Evolutionary conservation across 2,888 invertebrate genomes (phyloP).

Genomic region (Silvanus unidentatus): DNA sequence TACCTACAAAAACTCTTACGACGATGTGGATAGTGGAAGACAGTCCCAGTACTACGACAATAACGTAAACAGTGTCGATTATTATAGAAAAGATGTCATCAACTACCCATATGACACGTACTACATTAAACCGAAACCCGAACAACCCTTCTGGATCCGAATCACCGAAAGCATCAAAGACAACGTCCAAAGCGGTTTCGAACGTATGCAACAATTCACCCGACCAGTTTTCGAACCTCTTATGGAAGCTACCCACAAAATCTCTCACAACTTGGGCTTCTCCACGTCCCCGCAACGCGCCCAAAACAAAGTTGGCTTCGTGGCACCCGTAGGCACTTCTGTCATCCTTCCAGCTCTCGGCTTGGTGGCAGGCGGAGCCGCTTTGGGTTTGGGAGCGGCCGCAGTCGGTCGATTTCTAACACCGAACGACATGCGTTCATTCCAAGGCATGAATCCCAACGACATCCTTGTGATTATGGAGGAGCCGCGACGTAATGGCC

Average conservation of each 20-base stretch:
- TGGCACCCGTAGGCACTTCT: conserved; percentile 52
- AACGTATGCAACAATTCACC: conserved; percentile 62
- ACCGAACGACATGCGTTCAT: conserved; percentile 37
- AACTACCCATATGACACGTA: conserved; percentile 54
- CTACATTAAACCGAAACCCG: conserved; percentile 58
- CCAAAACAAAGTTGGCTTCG: conserved; percentile 62
- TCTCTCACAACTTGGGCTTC: conserved; percentile 69
- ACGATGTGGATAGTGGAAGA: conserved; percentile 32
- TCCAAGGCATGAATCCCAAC: conserved; percentile 28
- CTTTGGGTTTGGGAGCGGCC: conserved; percentile 70
- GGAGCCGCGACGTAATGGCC: conserved; percentile 17
- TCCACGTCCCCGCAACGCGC: conserved; percentile 44
- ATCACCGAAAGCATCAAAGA: conserved; percentile 68
- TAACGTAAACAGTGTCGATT: conserved; percentile 42
- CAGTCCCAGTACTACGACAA: conserved; percentile 45
- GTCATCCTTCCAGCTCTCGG: conserved; percentile 71
- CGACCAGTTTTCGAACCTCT: conserved; percentile 66
- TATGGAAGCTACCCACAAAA: conserved; percentile 73
- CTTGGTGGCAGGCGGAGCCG: conserved; percentile 76
- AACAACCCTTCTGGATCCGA: conserved; percentile 65
- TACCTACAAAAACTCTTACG: conserved; percentile 36
- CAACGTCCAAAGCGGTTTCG: conserved; percentile 64
- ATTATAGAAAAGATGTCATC: conserved; percentile 49
- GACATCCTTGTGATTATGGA: conserved; percentile 38
- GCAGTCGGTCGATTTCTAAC: conserved; percentile 65